Evolutionary conservation across 2,888 invertebrate species (phyloP).

Genomic region (Lochmaea crataegi): DNA sequence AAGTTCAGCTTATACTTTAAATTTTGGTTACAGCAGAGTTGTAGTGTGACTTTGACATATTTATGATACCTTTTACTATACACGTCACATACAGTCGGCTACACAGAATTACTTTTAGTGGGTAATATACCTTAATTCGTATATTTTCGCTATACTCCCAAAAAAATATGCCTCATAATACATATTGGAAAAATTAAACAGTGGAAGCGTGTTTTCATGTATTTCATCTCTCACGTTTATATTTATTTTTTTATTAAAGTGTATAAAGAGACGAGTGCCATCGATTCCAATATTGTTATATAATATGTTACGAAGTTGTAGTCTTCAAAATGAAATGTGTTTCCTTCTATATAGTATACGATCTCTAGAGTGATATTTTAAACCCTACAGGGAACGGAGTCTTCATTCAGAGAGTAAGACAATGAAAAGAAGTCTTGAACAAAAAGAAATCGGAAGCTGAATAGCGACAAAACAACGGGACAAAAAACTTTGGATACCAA

Average conservation of each 20-base stretch:
- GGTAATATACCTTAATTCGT: no score
- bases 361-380: conserved; percentile 27
- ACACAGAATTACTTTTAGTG: not conserved
- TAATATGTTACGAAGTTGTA: conserved; percentile 20
- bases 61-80: no score
- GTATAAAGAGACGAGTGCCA: not conserved
- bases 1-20: no score
- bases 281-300: conserved; percentile 16
- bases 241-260: conserved; percentile 9
- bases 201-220: not conserved
- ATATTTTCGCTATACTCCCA: no score
- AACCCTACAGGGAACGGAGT: conserved; percentile 21
- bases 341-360: conserved; percentile 22
- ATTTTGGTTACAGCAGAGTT: no score
- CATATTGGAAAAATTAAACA: not conserved
- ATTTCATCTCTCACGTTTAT: not conserved
- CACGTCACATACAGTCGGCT: no score
- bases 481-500: not conserved
- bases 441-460: conserved; percentile 27
- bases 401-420: conserved; percentile 25
- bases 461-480: conserved; percentile 18
- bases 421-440: conserved; percentile 19
- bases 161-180: no score
- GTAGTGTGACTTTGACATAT: no score
- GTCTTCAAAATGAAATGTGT: conserved; percentile 18